Evolutionary conservation across 2,888 invertebrate species (phyloP), one percentile per base, ranked within the genome.

Genomic region (Lochmaea crataegi): DNA sequence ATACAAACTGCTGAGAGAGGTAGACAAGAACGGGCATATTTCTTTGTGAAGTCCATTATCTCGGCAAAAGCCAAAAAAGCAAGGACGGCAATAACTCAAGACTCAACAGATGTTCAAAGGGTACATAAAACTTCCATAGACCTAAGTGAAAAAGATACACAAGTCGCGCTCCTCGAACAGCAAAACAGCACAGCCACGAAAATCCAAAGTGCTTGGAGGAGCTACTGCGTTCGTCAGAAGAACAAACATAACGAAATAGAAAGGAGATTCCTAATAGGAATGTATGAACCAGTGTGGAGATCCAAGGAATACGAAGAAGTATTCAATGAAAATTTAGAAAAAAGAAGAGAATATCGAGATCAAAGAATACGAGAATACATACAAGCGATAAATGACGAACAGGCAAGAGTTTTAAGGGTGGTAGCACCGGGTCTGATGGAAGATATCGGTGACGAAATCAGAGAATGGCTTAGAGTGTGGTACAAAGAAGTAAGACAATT

Each of bases 381-480:
- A 71, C 79, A 87, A 78, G 83, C 87, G 79, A 86, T 88, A 75
- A 67, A 89, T 2, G 88, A 87, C 72, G 90, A 91, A 84, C 89
- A 89, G 79, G 81, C 87, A 32, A 87, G 88, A 18, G 86, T 90
- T 22, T 81, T 91, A 22, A 84, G 85, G 76, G 85, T 90, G 3
- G 85, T 89, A 64, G 88, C 88, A 80, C 90, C 90, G 6, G 88
- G 90, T 51, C 88, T 94, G 76, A 90, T 92, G 86, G 94, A 95
- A 82, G 92, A 93, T 79, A 93, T 94, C 83, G 90, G 92, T 53
- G 92, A 91, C 76, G 94, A 95, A 87, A 90, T 95, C 71, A 88
- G 93, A 72, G 90, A 91, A 81, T 95, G 94, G 94, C 92, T 94
- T 82, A 83, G 88, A 63, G 87, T 90, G 69, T 94, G 93, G 92